Conservation (phyloP, 53 echinoderm and acorn worm genomes). For the Echinometra lucunter region DNA sequence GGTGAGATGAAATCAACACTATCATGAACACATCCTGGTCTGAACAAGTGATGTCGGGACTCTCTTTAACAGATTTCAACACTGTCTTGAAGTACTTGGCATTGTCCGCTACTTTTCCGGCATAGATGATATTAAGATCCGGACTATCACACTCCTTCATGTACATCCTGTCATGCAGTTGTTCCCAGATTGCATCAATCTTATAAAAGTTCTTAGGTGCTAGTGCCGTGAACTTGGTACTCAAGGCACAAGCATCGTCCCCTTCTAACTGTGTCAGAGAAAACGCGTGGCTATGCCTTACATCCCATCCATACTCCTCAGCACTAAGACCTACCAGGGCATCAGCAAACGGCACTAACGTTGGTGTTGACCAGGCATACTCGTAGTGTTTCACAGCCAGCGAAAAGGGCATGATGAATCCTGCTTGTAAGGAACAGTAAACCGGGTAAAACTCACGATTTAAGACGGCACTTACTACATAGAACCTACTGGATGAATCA, state of each 20-base stretch:
- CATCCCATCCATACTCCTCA: conserved; percentile 16
- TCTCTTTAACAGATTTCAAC: not conserved
- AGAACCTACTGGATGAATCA: not conserved
- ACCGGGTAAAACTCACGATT: conserved; percentile 37
- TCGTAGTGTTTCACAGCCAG: not conserved
- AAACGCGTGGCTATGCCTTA: conserved; percentile 20
- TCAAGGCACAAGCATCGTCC: conserved; percentile 33
- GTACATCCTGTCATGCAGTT: conserved; percentile 1
- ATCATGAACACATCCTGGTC: conserved; percentile 28
- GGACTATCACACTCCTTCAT: conserved; percentile 33
- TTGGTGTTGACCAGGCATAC: conserved; percentile 15
- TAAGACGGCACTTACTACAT: not conserved
- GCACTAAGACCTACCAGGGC: conserved; percentile 23
- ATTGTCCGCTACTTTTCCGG: not conserved
- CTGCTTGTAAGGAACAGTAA: conserved; percentile 20
- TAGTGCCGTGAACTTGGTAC: not conserved
- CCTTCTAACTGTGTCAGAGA: not conserved
- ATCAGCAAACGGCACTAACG: conserved; percentile 27
- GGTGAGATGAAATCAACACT: conserved; percentile 41
- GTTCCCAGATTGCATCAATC: not conserved
- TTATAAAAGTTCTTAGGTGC: not conserved
- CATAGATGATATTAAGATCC: conserved; percentile 24
- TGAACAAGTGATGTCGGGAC: too few relatives aligned
- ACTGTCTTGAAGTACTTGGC: conserved; percentile 8
- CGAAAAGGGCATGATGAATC: not conserved